Percentiles rank a stretch among this genome's conserved stretches.
Conservation (phyloP, 2,113 vertebrate species). For the Gallinago jamesoni region DNA sequence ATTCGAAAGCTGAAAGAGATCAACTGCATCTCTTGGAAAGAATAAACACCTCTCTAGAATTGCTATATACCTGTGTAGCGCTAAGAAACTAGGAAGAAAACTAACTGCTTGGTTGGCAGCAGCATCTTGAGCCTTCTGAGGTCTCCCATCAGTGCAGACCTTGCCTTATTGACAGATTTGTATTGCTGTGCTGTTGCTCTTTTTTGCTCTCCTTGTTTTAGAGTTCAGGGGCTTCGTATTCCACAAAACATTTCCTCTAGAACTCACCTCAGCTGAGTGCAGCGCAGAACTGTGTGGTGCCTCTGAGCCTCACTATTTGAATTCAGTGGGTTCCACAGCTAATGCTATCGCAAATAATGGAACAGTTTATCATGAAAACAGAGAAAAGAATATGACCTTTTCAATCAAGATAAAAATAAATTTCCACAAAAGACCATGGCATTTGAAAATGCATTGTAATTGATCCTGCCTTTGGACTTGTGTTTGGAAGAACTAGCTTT, state of each 20-base stretch:
- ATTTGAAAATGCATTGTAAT: conserved; percentile 5
- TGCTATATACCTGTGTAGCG: neutral
- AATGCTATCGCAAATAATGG: neutral
- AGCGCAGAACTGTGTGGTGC: neutral
- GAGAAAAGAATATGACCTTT: conserved; percentile 6
- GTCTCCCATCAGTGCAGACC: neutral
- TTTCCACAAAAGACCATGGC: neutral
- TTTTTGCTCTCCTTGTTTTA: neutral
- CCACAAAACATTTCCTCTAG: neutral
- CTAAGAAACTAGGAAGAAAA: neutral
- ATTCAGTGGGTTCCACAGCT: neutral
- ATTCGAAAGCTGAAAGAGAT: neutral
- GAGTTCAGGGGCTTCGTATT: neutral
- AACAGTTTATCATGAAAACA: neutral
- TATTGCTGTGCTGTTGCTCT: neutral
- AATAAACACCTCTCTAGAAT: neutral
- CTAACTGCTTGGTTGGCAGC: neutral
- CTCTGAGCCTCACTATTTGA: neutral
- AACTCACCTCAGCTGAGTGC: neutral
- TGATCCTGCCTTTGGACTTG: neutral
- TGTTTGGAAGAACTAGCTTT: neutral
- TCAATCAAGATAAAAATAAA: neutral
- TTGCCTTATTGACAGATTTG: neutral
- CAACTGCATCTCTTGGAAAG: neutral
- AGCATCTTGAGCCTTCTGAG: neutral